Percentiles rank a stretch among this genome's conserved stretches.
phyloP scores from a whole-genome alignment of 2,888 invertebrate genomes.

The Deilephila elpenor region DNA sequence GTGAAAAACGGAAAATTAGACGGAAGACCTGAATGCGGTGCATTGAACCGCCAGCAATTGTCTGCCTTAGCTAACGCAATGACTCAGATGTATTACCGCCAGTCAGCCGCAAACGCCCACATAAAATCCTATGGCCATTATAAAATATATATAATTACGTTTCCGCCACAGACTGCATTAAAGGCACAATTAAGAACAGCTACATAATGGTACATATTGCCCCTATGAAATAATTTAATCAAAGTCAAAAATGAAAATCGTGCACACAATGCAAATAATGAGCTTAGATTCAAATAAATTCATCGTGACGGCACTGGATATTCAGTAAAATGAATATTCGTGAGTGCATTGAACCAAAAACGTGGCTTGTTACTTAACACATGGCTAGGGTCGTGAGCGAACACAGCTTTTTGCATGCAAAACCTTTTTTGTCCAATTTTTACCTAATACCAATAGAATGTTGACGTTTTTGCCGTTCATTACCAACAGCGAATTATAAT shows the following conservation, averaged over 20 bases:
- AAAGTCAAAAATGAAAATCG: constrained; percentile 52
- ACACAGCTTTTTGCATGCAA: constrained; percentile 69
- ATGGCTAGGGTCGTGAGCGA: constrained; percentile 70
- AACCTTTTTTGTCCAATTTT: constrained; percentile 66
- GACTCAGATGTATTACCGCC: constrained; percentile 44
- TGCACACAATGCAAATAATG: constrained; percentile 63
- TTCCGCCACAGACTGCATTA: constrained; percentile 38
- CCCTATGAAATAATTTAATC: constrained; percentile 41
- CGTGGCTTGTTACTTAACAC: constrained; percentile 80
- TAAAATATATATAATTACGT: constrained; percentile 23
- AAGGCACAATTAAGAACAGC: constrained; percentile 18
- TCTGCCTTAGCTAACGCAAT: constrained; percentile 56
- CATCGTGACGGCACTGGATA: constrained; percentile 69
- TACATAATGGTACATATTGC: constrained; percentile 30
- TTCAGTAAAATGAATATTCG: constrained; percentile 74
- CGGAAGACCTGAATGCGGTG: constrained; percentile 63
- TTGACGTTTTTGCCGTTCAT: constrained; percentile 65
- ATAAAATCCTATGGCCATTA: constrained; percentile 8
- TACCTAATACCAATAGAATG: constrained; percentile 67
- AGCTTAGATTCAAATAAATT: constrained; percentile 67
- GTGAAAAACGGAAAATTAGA: constrained; percentile 73
- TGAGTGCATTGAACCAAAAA: constrained; percentile 83
- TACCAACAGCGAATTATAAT: constrained; percentile 57
- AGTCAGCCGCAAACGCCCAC: constrained; percentile 23
- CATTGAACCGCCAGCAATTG: constrained; percentile 68